Evolutionary conservation across 2,797 vertebrate species (phyloP).

Genomic region (Taeniopygia guttata): DNA sequence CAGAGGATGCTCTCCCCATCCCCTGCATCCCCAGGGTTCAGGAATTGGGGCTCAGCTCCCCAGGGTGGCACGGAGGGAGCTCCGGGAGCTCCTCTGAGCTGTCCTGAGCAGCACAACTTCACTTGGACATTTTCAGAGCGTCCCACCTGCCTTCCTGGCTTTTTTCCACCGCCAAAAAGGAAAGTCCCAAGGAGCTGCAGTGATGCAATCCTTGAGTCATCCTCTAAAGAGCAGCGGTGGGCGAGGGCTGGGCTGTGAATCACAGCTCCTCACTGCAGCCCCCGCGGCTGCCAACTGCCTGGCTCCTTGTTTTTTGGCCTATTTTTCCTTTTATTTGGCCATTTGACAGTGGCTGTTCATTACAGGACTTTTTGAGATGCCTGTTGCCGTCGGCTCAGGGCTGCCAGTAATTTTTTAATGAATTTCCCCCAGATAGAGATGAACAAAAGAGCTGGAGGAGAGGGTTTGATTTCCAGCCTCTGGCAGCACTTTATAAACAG

Average conservation of each 20-base stretch:
- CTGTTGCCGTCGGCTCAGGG: neutral
- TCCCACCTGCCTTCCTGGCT: neutral
- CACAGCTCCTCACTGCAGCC: neutral
- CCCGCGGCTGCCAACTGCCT: neutral
- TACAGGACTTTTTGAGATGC: neutral
- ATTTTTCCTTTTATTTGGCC: neutral
- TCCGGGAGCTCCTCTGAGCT: neutral
- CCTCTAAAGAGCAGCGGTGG: neutral
- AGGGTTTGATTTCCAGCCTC: constrained; percentile 1
- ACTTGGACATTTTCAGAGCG: neutral
- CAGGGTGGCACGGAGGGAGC: neutral
- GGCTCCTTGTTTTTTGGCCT: neutral
- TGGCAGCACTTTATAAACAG: neutral
- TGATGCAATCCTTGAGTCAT: neutral
- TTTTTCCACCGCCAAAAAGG: neutral
- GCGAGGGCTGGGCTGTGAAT: neutral
- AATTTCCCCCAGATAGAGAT: neutral
- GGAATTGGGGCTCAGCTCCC: too few relatives aligned
- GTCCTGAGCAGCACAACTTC: neutral
- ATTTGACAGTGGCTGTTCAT: neutral
- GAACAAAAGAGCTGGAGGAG: neutral
- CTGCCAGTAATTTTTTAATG: neutral
- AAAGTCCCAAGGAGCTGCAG: neutral
- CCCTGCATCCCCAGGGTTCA: neutral
- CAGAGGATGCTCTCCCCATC: neutral